phyloP scores from a whole-genome alignment of 2,113 vertebrate species.

The Chionodraco myersi region DNA sequence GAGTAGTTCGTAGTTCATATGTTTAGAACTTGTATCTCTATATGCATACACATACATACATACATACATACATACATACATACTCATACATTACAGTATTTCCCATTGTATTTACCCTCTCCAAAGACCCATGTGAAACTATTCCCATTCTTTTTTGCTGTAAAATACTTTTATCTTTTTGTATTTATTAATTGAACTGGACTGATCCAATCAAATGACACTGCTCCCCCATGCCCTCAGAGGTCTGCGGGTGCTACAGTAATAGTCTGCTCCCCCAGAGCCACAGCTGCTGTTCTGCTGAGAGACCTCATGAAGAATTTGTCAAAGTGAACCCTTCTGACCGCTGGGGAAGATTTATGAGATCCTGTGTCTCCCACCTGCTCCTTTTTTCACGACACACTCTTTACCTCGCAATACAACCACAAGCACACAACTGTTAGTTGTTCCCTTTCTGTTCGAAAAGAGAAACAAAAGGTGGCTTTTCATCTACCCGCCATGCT shows the following conservation, averaged over 20 bases:
- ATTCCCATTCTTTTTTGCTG: not conserved
- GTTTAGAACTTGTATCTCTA: not conserved
- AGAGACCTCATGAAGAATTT: conserved; percentile 53
- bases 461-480: not conserved
- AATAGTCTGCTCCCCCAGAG: conserved; percentile 38
- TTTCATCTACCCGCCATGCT: conserved; percentile 12
- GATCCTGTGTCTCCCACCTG: conserved; percentile 50
- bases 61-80: no score
- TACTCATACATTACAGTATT: not conserved
- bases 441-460: conserved; percentile 13
- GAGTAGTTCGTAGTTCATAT: no score
- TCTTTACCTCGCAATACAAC: conserved; percentile 13
- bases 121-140: not conserved
- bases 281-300: conserved; percentile 62
- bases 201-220: conserved; percentile 8
- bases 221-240: not conserved
- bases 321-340: conserved; percentile 52
- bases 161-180: conserved; percentile 4
- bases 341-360: conserved; percentile 46
- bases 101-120: not conserved
- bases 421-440: not conserved
- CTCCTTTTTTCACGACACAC: conserved; percentile 28
- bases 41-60: not conserved
- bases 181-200: not conserved
- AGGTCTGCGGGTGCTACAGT: conserved; percentile 19